phyloP scores from a whole-genome alignment of 2,888 invertebrate species.

The Cheilosia scutellata region DNA sequence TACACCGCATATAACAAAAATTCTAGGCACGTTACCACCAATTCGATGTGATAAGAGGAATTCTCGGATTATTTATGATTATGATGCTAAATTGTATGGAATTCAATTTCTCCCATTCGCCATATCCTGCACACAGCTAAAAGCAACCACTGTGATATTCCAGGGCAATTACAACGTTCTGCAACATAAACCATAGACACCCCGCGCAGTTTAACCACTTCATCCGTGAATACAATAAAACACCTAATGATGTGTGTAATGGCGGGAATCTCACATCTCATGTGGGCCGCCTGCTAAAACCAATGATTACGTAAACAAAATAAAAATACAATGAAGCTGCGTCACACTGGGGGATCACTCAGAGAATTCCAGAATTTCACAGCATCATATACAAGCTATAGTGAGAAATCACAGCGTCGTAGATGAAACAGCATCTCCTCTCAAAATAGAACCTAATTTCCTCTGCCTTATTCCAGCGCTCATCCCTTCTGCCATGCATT shows the following conservation, averaged over 20 bases:
- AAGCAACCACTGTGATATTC: not conserved
- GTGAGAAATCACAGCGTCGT: not conserved
- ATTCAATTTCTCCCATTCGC: not conserved
- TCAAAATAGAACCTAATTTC: slow-evolving; percentile 73
- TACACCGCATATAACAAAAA: no score
- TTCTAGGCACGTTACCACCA: no score
- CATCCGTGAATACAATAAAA: slow-evolving; percentile 1
- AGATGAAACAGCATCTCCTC: slow-evolving; percentile 17
- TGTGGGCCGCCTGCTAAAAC: slow-evolving; percentile 23
- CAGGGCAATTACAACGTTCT: not conserved
- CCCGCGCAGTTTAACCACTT: not conserved
- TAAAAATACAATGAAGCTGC: slow-evolving; percentile 23
- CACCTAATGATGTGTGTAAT: slow-evolving; percentile 22
- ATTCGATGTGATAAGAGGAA: not conserved
- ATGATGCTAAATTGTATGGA: not conserved
- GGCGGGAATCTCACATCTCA: slow-evolving; percentile 23
- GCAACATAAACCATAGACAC: not conserved
- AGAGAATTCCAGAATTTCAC: not conserved
- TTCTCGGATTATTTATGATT: not conserved
- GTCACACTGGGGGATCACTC: slow-evolving; percentile 29
- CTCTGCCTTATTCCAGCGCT: slow-evolving; percentile 37
- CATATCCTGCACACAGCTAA: no score
- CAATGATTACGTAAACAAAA: slow-evolving; percentile 35
- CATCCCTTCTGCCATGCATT: slow-evolving; percentile 18
- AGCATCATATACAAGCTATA: slow-evolving; percentile 20